These are phyloP conservation scores for Apodemus agrarius DNA, from an alignment of 2,797 vertebrate genomes.

Conservation along the genomic window DNA sequence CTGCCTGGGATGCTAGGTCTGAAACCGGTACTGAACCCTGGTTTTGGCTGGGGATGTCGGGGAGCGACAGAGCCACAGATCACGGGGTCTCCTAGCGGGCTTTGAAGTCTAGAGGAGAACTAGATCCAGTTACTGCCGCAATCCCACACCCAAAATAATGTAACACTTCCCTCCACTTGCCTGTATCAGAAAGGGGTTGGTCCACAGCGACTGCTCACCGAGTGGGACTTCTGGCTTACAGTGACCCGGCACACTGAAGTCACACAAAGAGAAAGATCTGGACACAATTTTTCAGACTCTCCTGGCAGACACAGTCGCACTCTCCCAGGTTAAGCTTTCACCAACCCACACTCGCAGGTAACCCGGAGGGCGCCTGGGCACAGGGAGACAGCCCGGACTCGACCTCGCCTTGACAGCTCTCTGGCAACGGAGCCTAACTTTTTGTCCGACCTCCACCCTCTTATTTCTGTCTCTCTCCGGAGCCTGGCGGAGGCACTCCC, in stretches of 20 bases:
- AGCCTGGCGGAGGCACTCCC: background rate
- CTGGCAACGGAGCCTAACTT: rapidly evolving
- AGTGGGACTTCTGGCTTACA: background rate
- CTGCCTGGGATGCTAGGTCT: background rate
- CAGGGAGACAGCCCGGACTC: background rate
- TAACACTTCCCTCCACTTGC: background rate
- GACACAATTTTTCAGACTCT: background rate
- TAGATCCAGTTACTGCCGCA: background rate
- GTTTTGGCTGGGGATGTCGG: background rate
- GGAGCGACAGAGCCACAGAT: background rate
- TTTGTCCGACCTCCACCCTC: rapidly evolving
- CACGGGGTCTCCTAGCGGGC: background rate
- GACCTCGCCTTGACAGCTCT: background rate
- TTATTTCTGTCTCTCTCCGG: background rate
- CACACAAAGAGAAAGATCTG: background rate
- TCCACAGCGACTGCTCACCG: background rate
- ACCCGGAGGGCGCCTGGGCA: background rate
- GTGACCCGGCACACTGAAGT: background rate
- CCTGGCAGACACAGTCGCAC: background rate
- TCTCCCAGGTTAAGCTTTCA: background rate
- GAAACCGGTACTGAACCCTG: background rate
- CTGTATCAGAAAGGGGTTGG: background rate
- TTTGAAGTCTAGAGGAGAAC: background rate
- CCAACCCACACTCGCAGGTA: background rate
- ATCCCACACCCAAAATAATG: background rate